A percentile compares a stretch with the other conserved stretches of the same genome.
These are phyloP conservation scores for Rhagoletis zephyria DNA, from an alignment of 1,140 invertebrate genomes.

Conservation along the genomic window DNA sequence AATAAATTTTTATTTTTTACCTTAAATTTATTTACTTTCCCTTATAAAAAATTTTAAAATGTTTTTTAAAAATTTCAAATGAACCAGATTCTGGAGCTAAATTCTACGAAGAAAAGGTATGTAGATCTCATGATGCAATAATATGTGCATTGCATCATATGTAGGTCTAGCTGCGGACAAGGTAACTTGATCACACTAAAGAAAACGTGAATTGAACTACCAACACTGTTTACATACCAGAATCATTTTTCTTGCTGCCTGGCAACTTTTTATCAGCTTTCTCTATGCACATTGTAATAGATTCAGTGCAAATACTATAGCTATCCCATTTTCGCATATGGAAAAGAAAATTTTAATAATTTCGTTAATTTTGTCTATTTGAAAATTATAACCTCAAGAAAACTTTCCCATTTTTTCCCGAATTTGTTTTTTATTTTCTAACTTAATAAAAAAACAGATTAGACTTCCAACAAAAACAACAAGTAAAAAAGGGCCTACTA, in stretches of 20 bases:
- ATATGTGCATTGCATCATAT: too few species aligned
- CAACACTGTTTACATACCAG: too few species aligned
- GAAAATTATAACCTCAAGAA: slow-evolving; percentile 8
- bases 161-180: too few species aligned
- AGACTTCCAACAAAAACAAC: slow-evolving; percentile 47
- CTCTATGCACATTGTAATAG: not conserved
- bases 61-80: too few species aligned
- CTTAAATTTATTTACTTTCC: too few species aligned
- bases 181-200: too few species aligned
- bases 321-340: not conserved
- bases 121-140: too few species aligned
- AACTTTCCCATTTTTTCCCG: not conserved
- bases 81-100: too few species aligned
- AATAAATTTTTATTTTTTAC: too few species aligned
- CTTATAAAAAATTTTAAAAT: too few species aligned
- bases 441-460: slow-evolving; percentile 22
- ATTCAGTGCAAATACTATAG: not conserved
- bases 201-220: too few species aligned
- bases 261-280: not conserved
- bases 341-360: not conserved
- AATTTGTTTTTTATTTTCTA: not conserved
- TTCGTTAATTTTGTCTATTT: slow-evolving; percentile 30
- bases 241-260: not conserved
- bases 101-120: too few species aligned
- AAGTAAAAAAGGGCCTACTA: slow-evolving; percentile 53